A percentile compares a stretch with the other conserved stretches of the same genome.
These are phyloP conservation scores for Limnephilus rhombicus DNA, from an alignment of 2,888 invertebrate genomes.

Conservation along the genomic window DNA sequence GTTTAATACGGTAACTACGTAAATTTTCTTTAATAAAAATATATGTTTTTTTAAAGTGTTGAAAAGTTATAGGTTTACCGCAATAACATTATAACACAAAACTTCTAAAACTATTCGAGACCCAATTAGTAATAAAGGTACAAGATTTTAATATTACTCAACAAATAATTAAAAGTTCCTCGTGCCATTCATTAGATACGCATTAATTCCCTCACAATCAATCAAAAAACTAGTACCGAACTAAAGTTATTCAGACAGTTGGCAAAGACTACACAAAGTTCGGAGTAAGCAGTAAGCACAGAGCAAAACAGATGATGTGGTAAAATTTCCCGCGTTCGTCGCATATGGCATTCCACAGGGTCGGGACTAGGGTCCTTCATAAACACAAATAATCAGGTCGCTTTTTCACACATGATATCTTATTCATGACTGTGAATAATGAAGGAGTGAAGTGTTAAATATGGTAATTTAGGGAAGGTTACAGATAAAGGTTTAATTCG, in stretches of 20 bases:
- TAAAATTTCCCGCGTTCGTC: background rate
- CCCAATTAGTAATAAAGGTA: background rate
- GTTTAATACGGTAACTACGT: too few relatives aligned
- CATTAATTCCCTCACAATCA: constrained; percentile 23
- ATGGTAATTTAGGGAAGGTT: background rate
- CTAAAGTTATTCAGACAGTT: constrained; percentile 8
- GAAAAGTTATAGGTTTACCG: background rate
- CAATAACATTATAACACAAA: background rate
- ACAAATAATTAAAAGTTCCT: background rate
- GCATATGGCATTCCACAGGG: constrained; percentile 13
- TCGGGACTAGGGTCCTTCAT: constrained; percentile 2
- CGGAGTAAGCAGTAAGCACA: background rate
- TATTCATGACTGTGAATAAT: constrained; percentile 20
- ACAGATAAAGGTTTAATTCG: background rate
- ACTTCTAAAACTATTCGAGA: background rate
- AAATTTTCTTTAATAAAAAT: too few relatives aligned
- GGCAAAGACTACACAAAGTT: background rate
- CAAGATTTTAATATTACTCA: background rate
- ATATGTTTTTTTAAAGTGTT: background rate
- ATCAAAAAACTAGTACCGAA: constrained; percentile 14
- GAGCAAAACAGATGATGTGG: constrained; percentile 1
- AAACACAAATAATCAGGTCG: background rate
- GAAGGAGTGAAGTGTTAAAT: background rate
- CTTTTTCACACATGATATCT: constrained; percentile 4
- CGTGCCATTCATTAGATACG: background rate